Evolutionary conservation across 2,797 vertebrate species (phyloP), one percentile per base, ranked within the genome.

Genomic region (Limosa lapponica): DNA sequence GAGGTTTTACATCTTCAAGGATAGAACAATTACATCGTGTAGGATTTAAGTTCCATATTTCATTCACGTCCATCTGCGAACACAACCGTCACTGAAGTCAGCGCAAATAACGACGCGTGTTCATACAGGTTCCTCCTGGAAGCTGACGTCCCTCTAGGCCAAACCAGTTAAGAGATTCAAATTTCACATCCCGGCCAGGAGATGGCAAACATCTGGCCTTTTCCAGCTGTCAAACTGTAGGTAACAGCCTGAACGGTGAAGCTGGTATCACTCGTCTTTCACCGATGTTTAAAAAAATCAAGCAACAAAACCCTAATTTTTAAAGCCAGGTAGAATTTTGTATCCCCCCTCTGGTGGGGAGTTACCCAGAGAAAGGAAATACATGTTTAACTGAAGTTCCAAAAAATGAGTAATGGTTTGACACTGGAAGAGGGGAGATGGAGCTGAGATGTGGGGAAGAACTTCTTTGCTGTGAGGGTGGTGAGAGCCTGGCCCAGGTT

Each of bases 161-260:
- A 86, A 15, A 80, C 32, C 65, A 75, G 69, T 65, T 20, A 28
- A 16, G 27, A 69, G 62, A 39, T 36, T 72, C 55, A 16, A 57
- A 65, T 85, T 65, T 61, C 84, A 46, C 30, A 36, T 55, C 64
- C 36, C 39, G 28, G 5, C 44, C 37, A 7, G 39, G 61, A 82
- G 52, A 41, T 3, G 71, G 43, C 10, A 5, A 84, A 94, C 30
- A 8, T 37, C 67, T 28, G 73, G 11, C 0, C 25, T 44, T 41
- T 17, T 16, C 34, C 41, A 73, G 72, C 39, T 25, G 52, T 71
- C 72, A 43, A 1, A 67, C 15, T 70, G 5, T 71, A 86, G 65
- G 65, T 5, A 15, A 66, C 0, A 18, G 25, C 55, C 44, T 10
- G 0, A 48, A 16, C 0, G 3, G 65, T 3, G 25, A 43, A 16